Evolutionary conservation across 2,888 invertebrate species (phyloP).

Genomic region (Crematogaster levior): DNA sequence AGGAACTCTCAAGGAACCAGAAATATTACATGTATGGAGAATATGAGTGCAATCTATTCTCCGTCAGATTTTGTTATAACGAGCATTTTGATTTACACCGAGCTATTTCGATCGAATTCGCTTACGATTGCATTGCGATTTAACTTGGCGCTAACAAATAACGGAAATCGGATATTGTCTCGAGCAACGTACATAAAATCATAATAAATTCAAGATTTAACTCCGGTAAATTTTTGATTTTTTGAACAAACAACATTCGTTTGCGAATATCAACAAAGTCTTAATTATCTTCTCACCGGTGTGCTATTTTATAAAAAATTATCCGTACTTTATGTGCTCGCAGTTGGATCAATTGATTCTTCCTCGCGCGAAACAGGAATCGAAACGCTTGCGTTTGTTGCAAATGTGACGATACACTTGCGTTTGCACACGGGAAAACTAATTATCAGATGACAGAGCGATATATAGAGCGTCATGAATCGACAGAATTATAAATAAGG

Average conservation of each 20-base stretch:
- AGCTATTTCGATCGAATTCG: neutral
- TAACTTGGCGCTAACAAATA: neutral
- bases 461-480: slow-evolving; percentile 53
- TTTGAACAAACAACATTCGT: neutral
- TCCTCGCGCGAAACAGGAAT: neutral
- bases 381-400: too few species aligned
- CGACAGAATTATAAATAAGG: slow-evolving; percentile 57
- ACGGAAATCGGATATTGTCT: neutral
- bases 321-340: neutral
- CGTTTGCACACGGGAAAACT: slow-evolving; percentile 12
- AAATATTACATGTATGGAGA: neutral
- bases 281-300: neutral
- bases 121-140: neutral
- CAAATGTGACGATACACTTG: neutral
- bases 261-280: neutral
- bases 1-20: neutral
- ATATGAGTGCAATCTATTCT: neutral
- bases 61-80: neutral
- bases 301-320: neutral
- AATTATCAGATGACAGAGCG: slow-evolving; percentile 40
- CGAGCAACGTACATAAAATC: neutral
- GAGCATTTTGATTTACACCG: slow-evolving; percentile 5
- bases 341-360: neutral
- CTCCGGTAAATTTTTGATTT: neutral
- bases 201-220: neutral